Base-by-base conservation (phyloP, 2,888 invertebrate genomes). In the Pseudanteris insignis region DNA sequence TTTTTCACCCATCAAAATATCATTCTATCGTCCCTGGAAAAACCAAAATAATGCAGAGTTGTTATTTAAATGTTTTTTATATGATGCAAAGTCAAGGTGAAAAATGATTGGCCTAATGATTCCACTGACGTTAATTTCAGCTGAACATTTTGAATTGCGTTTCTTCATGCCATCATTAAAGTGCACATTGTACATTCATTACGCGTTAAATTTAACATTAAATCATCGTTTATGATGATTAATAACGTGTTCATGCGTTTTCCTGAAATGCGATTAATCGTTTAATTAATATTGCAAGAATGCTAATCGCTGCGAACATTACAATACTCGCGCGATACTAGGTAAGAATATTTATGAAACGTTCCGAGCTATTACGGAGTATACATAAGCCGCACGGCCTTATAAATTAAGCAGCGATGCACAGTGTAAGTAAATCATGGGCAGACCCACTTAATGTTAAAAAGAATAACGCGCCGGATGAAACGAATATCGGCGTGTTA, bases 321-420 rank as follows among this genome's bases (percentile, higher is more conserved):
- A 40, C 50, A 58, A 58, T 58, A 57, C 44, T 57, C 11, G 47
- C 15, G 30, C 48, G 30, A 50, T 43, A 33, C 28, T 28, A 37
- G 32, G 43, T 34, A 57, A 57, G 57, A 50, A 57, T 57, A 57
- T 57, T 57, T 57, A 57, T 57, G 57, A 57, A 57, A 57, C 36
- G 57, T 50, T 57, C 33, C 38, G 41, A 48, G 57, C 57, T 57
- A 57, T 57, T 57, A 57, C 33, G 25, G 43, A 43, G 50, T 43
- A 41, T 48, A 50, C 44, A 50, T 50, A 57, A 50, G 57, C 58
- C 58, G 44, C 47, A 33, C 26, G 14, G 44, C 26, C 38, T 58
- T 50, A 58, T 50, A 58, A 50, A 58, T 58, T 58, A 50, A 58
- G 50, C 58, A 58, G 44, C 30, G 37, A 43, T 44, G 36, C 13